Evolutionary conservation across 2,797 vertebrate genomes (phyloP), one percentile per base, ranked within the genome.

Genomic region (Nothura maculosa): DNA sequence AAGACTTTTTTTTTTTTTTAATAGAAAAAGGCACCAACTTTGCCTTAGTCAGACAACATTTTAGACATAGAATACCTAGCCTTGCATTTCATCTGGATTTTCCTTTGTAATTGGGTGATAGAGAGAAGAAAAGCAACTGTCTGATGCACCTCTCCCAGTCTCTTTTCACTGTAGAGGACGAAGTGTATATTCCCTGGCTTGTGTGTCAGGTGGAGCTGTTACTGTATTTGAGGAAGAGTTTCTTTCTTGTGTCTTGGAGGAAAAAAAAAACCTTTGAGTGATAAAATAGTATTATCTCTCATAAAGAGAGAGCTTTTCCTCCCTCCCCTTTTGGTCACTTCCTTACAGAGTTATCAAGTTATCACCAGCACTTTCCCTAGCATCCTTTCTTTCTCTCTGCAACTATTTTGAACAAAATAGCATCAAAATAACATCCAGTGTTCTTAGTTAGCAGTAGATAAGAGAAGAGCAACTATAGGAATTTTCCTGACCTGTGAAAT

Each of bases 41-140:
- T 50, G 87, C 54, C 27, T 70, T 25, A 55, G 50, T 57, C 60
- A 61, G 80, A 69, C 2, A 61, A 16, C 58, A 27, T 77, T 80
- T 58, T 69, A 18, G 81, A 72, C 48, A 28, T 76, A 89, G 91
- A 40, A 15, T 66, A 68, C 40, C 30, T 32, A 7, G 42, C 19
- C n/a, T 93, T 43, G 42, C 22, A 54, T 64, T 90, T 88, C 76
- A 74, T 87, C 81, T 92, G 74, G 64, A 84, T 95, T 89, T 96
- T 92, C 57, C 85, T 88, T 75, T 94, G 93, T 81, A 87, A 85
- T 96, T 95, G 96, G 80, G 84, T 91, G 89, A 60, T 72, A 88
- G 16, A 92, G 81, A 80, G 66, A 42, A 42, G 62, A 50, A 87
- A 83, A 96, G 61, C 76, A 93, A 87, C 75, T 91, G 43, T 80